Conservation (phyloP, 2,797 vertebrate species). For the Selene dorsalis region DNA sequence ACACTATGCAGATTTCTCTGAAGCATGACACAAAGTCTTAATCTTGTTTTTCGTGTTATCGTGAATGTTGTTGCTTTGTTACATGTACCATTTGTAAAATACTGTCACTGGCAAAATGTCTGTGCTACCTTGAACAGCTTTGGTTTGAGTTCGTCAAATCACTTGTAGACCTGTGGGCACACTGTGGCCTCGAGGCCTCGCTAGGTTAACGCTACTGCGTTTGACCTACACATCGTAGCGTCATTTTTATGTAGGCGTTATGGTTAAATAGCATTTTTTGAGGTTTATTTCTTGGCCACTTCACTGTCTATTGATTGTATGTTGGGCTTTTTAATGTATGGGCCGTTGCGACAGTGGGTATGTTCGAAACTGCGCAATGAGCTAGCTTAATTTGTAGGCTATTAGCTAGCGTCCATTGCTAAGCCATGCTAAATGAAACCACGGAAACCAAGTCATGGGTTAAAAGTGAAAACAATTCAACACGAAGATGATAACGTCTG, state of each 20-base stretch:
- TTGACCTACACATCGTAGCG: neutral
- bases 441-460: neutral
- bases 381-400: neutral
- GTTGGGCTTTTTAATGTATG: neutral
- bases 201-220: neutral
- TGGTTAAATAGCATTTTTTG: neutral
- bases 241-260: neutral
- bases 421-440: neutral
- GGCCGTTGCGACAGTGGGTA: neutral
- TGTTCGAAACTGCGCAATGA: neutral
- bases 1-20: neutral
- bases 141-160: neutral
- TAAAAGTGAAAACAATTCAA: no score
- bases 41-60: no score
- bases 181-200: no score
- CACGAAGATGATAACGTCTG: no score
- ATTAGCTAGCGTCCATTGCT: neutral
- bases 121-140: neutral
- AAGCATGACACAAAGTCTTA: neutral
- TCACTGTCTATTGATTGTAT: neutral
- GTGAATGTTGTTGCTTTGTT: neutral
- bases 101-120: neutral
- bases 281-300: neutral
- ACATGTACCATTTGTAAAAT: neutral
- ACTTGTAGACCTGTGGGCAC: no score